Base-by-base conservation (phyloP, 2,797 vertebrate genomes). In the Oreonectes daqikongensis region DNA sequence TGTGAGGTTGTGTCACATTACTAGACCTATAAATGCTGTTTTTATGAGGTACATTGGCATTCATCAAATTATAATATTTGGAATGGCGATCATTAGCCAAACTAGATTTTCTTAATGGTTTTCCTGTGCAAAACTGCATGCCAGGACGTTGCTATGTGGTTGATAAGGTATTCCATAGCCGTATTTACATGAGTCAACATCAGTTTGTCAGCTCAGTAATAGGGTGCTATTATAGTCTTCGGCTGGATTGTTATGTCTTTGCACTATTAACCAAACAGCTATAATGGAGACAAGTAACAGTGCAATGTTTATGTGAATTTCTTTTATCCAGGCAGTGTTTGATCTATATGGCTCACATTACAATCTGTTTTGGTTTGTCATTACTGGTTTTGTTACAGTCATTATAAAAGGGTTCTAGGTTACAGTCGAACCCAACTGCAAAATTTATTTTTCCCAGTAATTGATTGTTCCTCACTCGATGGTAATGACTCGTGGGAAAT, bases 361-460 rank as follows among this genome's bases (percentile, higher is more conserved):
- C 18, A 20, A 5, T 68, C 17, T 68, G 18, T 67, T 50, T 38
- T 24, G 32, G 32, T 57, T 57, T 53, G 32, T 22, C 1, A 20
- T 53, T 38, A 65, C 24, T 53, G 24, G 60, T 20, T 69, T 53
- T 52, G 30, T 52, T 17, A 40, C 35, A 55, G 50, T 38, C 20
- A 17, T 69, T 38, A 38, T 44, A 30, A 11, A 60, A 32, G 28
- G 8, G 15, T 60, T 32, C 28, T n/a, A 32, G 57, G 28, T 60
- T 60, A 60, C 57, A 10, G 57, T 60, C 28, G 57, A 60, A 32
- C 15, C 14, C 64, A 38, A 28, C 32, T 52, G 46, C 22, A 17
- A 61, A 30, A 63, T 69, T 1, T 60, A 61, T 52, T 77, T 76
- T 52, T 30, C 10, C 44, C 55, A 61, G 57, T 61, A 70, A 70